phyloP scores from a whole-genome alignment of 2,113 vertebrate species.

The Epinephelus moara region DNA sequence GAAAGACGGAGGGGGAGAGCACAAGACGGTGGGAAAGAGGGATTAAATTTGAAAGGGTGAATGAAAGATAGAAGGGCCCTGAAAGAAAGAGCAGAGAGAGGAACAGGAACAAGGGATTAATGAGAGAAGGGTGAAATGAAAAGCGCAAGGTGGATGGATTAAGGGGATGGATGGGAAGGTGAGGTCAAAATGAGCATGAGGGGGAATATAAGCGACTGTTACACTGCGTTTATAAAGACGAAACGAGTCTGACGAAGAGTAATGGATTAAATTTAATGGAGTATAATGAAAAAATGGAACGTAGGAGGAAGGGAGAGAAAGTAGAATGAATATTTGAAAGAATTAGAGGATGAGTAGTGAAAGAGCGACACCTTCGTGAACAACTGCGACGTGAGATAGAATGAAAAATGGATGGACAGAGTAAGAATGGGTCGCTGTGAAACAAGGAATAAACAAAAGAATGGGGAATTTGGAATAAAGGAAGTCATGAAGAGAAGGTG shows the following conservation, averaged over 20 bases:
- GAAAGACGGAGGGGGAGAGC: neutral
- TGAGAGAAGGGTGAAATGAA: constrained; percentile 10
- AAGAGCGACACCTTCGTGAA: neutral
- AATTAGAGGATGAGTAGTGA: neutral
- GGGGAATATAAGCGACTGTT: neutral
- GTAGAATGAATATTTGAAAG: too few species aligned
- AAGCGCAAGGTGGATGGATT: constrained; percentile 3
- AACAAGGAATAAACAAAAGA: neutral
- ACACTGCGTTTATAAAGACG: neutral
- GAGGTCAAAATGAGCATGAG: neutral
- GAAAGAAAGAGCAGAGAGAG: neutral
- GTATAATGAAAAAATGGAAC: neutral
- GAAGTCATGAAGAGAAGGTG: neutral
- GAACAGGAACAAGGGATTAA: constrained; percentile 18
- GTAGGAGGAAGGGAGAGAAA: neutral
- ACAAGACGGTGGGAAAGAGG: constrained; percentile 5
- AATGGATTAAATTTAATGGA: neutral
- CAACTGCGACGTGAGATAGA: too few species aligned
- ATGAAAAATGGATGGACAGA: neutral
- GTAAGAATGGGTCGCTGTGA: neutral
- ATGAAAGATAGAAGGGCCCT: neutral
- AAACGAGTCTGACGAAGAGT: neutral
- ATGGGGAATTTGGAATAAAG: neutral
- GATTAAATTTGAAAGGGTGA: constrained; percentile 22
- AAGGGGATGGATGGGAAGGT: neutral